Evolutionary conservation across 2,797 vertebrate species (phyloP), one percentile per base, ranked within the genome.

Genomic region (Acrossocheilus fasciatus): DNA sequence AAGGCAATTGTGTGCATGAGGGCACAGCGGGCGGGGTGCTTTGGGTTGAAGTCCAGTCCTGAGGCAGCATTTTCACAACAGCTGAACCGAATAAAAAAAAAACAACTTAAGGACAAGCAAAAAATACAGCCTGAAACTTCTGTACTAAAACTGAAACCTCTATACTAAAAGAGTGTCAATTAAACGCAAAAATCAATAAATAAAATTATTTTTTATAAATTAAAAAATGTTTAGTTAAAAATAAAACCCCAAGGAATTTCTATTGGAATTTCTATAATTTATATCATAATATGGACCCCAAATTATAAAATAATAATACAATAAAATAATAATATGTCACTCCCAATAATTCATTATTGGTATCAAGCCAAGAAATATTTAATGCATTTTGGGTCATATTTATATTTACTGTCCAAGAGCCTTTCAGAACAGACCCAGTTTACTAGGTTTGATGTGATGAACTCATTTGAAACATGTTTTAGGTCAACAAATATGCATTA

Each of bases 21-120:
- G 79, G 87, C 62, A 86, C 50, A 84, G 78, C n/a, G 50, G 73
- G 73, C 73, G 7, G n/a, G 20, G 66, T 50, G 81, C 41, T 43
- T 59, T 64, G 50, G 89, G 88, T 89, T 88, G 86, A 91, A 90
- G 91, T 92, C 88, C 91, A 87, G 47, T 76, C 84, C 89, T 85
- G 84, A 86, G 69, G 57, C 77, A 88, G 87, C 84, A 83, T 86
- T 90, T 88, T 89, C 74, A 85, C 62, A 88, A 87, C 78, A 87
- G 57, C 76, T 52, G 74, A 83, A 79, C 64, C 41, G n/a, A 64
- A 70, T 82, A 86, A 81, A 87, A 30, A 87, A 68, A 87, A 68
- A 88, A 86, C 81, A 79, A n/a, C 78, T 75, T 86, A 1, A 14
- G 72, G 54, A 66, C 75, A 70, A 64, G 36, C 15, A 79, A 45